A percentile compares a stretch with the other conserved stretches of the same genome.
Evolutionary conservation across 1,140 invertebrate species (phyloP).

Genomic region (Temnothorax curvispinosus): DNA sequence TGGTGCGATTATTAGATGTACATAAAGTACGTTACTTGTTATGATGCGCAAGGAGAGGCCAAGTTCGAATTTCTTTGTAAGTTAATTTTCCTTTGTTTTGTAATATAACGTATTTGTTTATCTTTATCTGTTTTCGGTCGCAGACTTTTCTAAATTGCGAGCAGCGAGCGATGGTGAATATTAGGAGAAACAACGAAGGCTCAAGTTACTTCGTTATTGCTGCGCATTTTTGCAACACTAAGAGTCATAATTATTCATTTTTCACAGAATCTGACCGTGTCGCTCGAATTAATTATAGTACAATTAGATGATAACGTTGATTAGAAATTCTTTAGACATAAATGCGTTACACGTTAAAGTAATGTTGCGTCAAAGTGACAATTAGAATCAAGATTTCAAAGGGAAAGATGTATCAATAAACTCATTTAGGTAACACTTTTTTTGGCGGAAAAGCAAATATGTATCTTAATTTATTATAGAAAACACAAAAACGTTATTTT

Average conservation of each 20-base stretch:
- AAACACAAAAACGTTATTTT: neutral
- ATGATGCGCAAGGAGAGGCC: neutral
- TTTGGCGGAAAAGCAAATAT: neutral
- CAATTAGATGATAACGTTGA: conserved; percentile 25
- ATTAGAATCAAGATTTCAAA: conserved; percentile 21
- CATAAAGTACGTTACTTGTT: conserved; percentile 34
- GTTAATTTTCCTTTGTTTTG: conserved; percentile 11
- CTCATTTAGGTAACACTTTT: neutral
- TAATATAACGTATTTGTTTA: conserved; percentile 31
- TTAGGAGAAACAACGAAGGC: conserved; percentile 10
- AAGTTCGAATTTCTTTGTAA: conserved; percentile 31
- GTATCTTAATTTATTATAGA: conserved; percentile 30
- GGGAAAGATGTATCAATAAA: neutral
- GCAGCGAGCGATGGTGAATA: neutral
- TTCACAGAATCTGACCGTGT: neutral
- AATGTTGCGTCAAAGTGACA: conserved; percentile 5
- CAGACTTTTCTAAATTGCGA: neutral
- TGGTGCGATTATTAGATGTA: conserved; percentile 18
- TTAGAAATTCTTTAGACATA: conserved; percentile 36
- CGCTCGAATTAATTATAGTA: conserved; percentile 57
- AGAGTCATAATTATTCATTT: conserved; percentile 13
- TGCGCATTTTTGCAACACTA: conserved; percentile 7
- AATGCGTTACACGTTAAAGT: conserved; percentile 1
- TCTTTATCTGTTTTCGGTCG: conserved; percentile 18
- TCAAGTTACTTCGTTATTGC: conserved; percentile 16